These are phyloP conservation scores for Amblyjoppa fuscipennis DNA, from an alignment of 2,888 invertebrate species.

Conservation along the genomic window DNA sequence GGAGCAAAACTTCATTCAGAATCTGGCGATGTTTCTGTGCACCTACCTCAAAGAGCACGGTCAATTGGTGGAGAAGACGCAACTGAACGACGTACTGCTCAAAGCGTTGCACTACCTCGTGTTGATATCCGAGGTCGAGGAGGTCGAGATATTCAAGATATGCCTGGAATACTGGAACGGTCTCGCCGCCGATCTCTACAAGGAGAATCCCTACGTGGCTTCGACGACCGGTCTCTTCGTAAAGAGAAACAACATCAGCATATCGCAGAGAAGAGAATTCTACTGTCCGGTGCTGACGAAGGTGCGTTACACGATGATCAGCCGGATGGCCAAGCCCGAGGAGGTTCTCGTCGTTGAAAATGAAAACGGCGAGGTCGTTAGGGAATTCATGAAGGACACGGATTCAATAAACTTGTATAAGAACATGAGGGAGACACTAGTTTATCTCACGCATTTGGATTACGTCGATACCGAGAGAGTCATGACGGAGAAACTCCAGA, in stretches of 20 bases:
- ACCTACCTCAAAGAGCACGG: conserved; percentile 99
- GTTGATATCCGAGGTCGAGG: conserved; percentile 98
- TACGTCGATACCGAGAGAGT: conserved; percentile 98
- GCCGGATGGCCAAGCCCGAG: conserved; percentile 99
- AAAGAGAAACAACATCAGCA: conserved; percentile 82
- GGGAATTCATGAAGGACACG: conserved; percentile 99
- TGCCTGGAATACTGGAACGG: conserved; percentile 99
- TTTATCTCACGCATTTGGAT: conserved; percentile 99
- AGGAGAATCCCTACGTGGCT: conserved; percentile 91
- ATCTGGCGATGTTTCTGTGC: conserved; percentile 98
- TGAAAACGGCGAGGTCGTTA: conserved; percentile 99
- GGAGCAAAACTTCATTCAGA: conserved; percentile 99
- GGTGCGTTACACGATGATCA: conserved; percentile 99
- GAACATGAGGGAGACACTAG: conserved; percentile 99
- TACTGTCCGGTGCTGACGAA: conserved; percentile 94
- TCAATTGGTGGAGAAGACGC: conserved; percentile 93
- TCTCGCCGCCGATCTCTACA: conserved; percentile 96
- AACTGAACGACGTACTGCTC: conserved; percentile 91
- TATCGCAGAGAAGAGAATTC: conserved; percentile 89
- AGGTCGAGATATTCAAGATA: conserved; percentile 99
- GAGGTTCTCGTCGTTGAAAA: conserved; percentile 99
- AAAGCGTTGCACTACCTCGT: conserved; percentile 95
- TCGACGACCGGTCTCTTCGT: conserved; percentile 84
- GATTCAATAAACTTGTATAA: conserved; percentile 99
- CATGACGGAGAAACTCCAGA: conserved; percentile 99